Conservation (phyloP, 2,113 vertebrate species). For the Albula glossodonta region DNA sequence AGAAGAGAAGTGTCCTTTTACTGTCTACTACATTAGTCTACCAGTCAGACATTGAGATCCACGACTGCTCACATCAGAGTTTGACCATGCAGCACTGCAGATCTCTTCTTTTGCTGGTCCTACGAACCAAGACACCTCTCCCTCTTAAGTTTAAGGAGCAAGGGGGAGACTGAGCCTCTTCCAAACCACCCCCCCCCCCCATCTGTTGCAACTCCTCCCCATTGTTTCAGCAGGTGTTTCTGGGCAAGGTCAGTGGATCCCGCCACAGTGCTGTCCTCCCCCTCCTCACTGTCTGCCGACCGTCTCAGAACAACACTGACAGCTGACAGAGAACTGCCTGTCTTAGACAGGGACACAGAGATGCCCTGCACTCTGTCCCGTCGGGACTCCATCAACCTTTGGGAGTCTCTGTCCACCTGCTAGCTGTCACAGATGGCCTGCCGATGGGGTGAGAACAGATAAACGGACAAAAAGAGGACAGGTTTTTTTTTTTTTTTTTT, state of each 20-base stretch:
- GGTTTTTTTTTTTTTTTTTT: not conserved
- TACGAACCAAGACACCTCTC: not conserved
- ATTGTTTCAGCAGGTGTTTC: not conserved
- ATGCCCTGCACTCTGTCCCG: not conserved
- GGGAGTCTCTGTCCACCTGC: not conserved
- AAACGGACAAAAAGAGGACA: not conserved
- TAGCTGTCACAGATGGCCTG: not conserved
- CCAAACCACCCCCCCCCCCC: not conserved
- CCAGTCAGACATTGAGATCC: not conserved
- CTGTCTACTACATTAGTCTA: not conserved
- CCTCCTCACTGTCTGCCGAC: not conserved
- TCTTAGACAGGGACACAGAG: not conserved
- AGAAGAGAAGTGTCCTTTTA: not conserved
- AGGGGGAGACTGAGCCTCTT: not conserved
- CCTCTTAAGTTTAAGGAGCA: not conserved
- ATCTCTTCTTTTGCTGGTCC: not conserved
- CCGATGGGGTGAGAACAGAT: not conserved
- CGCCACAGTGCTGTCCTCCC: not conserved
- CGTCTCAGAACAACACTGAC: not conserved
- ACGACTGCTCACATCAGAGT: not conserved
- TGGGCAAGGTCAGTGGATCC: not conserved
- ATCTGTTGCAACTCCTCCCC: not conserved
- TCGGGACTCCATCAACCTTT: not conserved
- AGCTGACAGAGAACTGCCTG: not conserved
- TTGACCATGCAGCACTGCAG: not conserved